Conservation (phyloP, 2,797 vertebrate species). For the Cyclura pinguis region DNA sequence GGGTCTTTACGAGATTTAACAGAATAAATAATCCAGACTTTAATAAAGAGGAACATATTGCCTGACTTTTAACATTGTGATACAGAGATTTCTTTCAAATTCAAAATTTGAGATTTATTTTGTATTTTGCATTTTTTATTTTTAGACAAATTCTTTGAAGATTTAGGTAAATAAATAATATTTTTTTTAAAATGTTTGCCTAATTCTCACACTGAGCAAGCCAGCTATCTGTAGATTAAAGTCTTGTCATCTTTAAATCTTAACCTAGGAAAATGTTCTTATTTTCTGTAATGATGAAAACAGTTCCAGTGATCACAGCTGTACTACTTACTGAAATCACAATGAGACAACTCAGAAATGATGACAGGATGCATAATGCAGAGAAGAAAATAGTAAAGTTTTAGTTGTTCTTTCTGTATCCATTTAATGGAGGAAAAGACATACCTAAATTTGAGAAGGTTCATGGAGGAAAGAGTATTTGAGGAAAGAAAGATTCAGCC, state of each 20-base stretch:
- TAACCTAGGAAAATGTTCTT: neutral
- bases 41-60: neutral
- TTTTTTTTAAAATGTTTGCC: neutral
- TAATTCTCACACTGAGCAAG: neutral
- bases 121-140: neutral
- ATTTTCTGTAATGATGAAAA: constrained; percentile 16
- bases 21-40: neutral
- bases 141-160: constrained; percentile 28
- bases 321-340: neutral
- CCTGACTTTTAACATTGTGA: neutral
- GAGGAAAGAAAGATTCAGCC: neutral
- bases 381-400: neutral
- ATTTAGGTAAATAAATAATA: constrained; percentile 9
- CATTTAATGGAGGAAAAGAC: neutral
- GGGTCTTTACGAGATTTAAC: neutral
- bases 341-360: neutral
- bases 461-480: neutral
- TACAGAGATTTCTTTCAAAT: neutral
- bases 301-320: neutral
- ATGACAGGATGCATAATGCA: neutral
- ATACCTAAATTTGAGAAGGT: neutral
- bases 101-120: constrained; percentile 25
- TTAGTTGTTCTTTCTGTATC: neutral
- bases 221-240: constrained; percentile 2
- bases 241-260: constrained; percentile 16